Evolutionary conservation across 2,113 vertebrate genomes (phyloP), one percentile per base, ranked within the genome.

Genomic region (Misgurnus anguillicaudatus): DNA sequence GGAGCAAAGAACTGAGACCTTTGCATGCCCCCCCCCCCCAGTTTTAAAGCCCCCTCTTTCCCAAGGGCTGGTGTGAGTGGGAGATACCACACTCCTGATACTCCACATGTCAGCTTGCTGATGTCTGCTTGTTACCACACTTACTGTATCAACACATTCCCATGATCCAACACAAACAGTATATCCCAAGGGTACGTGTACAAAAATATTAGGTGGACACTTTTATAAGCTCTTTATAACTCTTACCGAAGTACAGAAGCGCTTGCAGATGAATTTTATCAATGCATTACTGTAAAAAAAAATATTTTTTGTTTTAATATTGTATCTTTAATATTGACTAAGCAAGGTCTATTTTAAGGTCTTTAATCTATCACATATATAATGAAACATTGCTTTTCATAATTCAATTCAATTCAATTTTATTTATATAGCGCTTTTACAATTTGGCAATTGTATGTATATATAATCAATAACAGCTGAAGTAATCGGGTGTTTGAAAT

Each of bases 111-210:
- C 79, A 75, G 77, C 47, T 72, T 77, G 72, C 39, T 61, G 75
- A 80, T 79, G 76, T 36, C 57, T 58, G 68, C 81, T 86, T 86
- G 85, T 86, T 85, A 67, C 81, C 39, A 61, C 73, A 77, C 73
- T 31, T 57, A 83, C 72, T 70, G 75, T 74, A 85, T 81, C 81
- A 86, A 86, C 85, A 87, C 77, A 75, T 79, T 78, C 60, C 53
- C 77, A 75, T 75, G 70, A 79, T 82, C 83, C 77, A 74, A 82
- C 77, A 80, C 83, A 87, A 85, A 85, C 83, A 82, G 45, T 42
- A 74, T 24, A 39, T 79, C 83, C 83, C 68, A 41, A 38, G 85
- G 64, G 85, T 66, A 13, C 17, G 10, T 17, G 41, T 36, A 74
- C 51, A 11, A 70, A 81, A 75, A 58, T 63, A 75, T 75, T 58